These are phyloP conservation scores for Eurystomus gularis DNA, from an alignment of 2,113 vertebrate species.

Conservation along the genomic window DNA sequence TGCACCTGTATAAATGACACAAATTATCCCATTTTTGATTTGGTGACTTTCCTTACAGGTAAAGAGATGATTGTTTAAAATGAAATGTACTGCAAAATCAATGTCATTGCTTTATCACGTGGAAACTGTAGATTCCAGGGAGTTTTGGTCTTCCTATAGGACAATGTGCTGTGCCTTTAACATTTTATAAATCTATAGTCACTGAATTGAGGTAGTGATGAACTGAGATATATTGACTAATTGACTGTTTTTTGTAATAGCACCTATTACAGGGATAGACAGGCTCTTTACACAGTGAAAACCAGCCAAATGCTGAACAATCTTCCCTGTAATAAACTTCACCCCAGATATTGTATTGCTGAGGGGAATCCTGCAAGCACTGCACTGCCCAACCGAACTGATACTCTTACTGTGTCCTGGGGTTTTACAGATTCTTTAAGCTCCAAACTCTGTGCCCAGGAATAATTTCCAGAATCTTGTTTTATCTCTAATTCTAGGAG, in stretches of 20 bases:
- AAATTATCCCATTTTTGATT: background rate
- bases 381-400: no score
- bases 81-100: background rate
- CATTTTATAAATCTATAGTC: background rate
- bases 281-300: background rate
- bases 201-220: background rate
- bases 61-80: background rate
- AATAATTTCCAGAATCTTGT: background rate
- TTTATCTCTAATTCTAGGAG: background rate
- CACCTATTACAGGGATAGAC: background rate
- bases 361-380: background rate
- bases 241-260: background rate
- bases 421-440: background rate
- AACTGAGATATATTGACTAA: background rate
- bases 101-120: rapidly evolving
- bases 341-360: background rate
- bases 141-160: background rate
- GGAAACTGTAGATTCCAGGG: background rate
- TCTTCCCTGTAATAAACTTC: background rate
- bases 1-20: background rate
- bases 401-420: background rate
- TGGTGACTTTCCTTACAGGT: background rate
- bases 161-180: background rate
- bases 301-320: background rate
- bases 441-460: background rate